Base-by-base conservation (phyloP, 2,113 vertebrate species). In the Engystomops pustulosus region DNA sequence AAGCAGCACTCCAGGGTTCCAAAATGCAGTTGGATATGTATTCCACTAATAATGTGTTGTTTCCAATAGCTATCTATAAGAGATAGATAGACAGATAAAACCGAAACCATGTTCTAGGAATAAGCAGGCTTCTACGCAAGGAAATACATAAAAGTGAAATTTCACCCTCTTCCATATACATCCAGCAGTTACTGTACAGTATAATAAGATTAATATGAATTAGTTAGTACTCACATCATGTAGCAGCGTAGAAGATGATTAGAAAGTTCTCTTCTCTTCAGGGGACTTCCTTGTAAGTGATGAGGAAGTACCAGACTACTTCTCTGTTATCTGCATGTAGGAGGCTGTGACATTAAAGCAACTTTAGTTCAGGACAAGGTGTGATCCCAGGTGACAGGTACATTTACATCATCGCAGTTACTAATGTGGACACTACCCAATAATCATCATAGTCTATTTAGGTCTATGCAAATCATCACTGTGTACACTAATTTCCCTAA, bases 181-280 rank as follows among this genome's bases (percentile, higher is more conserved):
- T n/a, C n/a, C n/a, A n/a, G n/a, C n/a, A n/a, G n/a, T n/a, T n/a
- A n/a, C n/a, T 41, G 38, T 41, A 41, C 38, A 34, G 30, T 6
- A n/a, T n/a, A n/a, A n/a, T n/a, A n/a, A n/a, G n/a, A n/a, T n/a
- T n/a, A n/a, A n/a, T n/a, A n/a, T n/a, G n/a, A n/a, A 67, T 0
- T 6, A 15, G 3, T 27, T 32, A 51, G 7, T 75, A 75, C 71
- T 75, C 45, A 75, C 71, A 51, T 75, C 15, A 32, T 30, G 71
- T 9, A 18, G 17, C 12, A 30, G 71, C n/a, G n/a, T n/a, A n/a
- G n/a, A n/a, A n/a, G n/a, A 32, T 5, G 11, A 9, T 51, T 4
- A 32, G 17, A 2, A 27, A 47, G 45, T 49, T 76, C 68, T 70
- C 36, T 20, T 70, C 36, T 38, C 68, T n/a, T 9, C 15, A 49